Percentiles rank a stretch among this genome's conserved stretches.
phyloP scores from a whole-genome alignment of 2,888 invertebrate genomes.

The Psylliodes chrysocephalus region DNA sequence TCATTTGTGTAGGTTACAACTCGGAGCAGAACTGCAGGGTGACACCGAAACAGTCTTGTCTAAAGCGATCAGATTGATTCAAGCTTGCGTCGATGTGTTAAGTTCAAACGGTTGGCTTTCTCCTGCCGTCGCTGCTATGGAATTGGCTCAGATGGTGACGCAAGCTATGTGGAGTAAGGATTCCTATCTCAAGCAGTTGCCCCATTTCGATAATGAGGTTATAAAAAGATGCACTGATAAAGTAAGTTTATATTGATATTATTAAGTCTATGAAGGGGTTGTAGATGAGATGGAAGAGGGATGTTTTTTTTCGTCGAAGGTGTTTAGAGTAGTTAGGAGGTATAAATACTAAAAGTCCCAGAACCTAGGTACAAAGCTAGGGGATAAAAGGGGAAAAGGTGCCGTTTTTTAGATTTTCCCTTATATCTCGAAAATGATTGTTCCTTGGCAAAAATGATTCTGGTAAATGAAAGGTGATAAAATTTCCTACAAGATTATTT shows the following conservation, averaged over 20 bases:
- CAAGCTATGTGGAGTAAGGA: constrained; percentile 99
- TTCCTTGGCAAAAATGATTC: too few species aligned
- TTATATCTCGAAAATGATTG: too few species aligned
- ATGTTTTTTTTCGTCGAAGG: too few species aligned
- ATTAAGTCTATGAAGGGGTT: too few species aligned
- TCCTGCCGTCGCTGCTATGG: constrained; percentile 99
- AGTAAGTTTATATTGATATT: constrained; percentile 68
- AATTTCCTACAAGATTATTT: too few species aligned
- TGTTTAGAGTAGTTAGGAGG: too few species aligned
- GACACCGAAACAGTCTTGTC: constrained; percentile 92
- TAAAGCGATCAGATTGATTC: constrained; percentile 85
- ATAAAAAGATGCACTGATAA: constrained; percentile 92
- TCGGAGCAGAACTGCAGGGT: constrained; percentile 95
- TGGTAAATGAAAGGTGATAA: too few species aligned
- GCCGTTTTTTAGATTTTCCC: too few species aligned
- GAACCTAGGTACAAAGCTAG: too few species aligned
- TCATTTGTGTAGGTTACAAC: constrained; percentile 91
- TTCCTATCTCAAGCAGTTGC: constrained; percentile 95
- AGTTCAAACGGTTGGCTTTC: constrained; percentile 98
- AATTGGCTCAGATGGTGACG: constrained; percentile 99
- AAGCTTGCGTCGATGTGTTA: constrained; percentile 95
- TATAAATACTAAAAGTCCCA: too few species aligned
- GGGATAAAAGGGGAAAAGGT: too few species aligned
- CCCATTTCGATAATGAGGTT: constrained; percentile 90
- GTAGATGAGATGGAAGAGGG: too few species aligned